Evolutionary conservation across 92 coral and sea anemone species (phyloP).

Genomic region (Palythoa caribaeorum): DNA sequence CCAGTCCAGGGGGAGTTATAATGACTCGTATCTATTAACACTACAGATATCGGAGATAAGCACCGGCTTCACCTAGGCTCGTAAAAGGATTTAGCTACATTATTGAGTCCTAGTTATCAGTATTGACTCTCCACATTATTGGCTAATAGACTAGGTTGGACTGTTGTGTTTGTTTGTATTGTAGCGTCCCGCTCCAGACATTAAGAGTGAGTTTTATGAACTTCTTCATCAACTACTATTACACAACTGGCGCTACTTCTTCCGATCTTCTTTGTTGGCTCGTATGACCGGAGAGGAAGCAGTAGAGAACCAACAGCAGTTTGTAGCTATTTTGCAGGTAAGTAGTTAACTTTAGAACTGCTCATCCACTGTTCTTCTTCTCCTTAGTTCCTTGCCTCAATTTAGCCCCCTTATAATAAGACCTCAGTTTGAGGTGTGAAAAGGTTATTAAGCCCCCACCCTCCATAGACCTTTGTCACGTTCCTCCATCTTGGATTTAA

Average conservation of each 20-base stretch:
- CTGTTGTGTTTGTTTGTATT: constrained; percentile 5
- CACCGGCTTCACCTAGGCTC: too few relatives aligned
- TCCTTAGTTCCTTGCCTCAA: too few relatives aligned
- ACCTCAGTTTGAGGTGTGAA: too few relatives aligned
- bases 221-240: constrained; percentile 91
- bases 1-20: too few relatives aligned
- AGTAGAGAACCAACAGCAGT: constrained; percentile 91
- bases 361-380: not conserved
- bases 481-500: too few relatives aligned
- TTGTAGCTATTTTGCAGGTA: constrained; percentile 93
- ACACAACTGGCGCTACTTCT: constrained; percentile 99
- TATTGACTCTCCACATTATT: not conserved
- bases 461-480: too few relatives aligned
- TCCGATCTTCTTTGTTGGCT: constrained; percentile 87
- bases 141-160: not conserved
- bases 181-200: constrained; percentile 94
- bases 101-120: too few relatives aligned
- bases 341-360: not conserved
- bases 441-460: too few relatives aligned
- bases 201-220: constrained; percentile 95
- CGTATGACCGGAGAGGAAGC: constrained; percentile 83
- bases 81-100: too few relatives aligned
- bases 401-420: too few relatives aligned
- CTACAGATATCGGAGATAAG: too few relatives aligned
- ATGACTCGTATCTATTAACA: too few relatives aligned